A percentile compares a stretch with the other conserved stretches of the same genome.
Conservation (phyloP, 2,888 invertebrate genomes). For the Sicus ferrugineus region DNA sequence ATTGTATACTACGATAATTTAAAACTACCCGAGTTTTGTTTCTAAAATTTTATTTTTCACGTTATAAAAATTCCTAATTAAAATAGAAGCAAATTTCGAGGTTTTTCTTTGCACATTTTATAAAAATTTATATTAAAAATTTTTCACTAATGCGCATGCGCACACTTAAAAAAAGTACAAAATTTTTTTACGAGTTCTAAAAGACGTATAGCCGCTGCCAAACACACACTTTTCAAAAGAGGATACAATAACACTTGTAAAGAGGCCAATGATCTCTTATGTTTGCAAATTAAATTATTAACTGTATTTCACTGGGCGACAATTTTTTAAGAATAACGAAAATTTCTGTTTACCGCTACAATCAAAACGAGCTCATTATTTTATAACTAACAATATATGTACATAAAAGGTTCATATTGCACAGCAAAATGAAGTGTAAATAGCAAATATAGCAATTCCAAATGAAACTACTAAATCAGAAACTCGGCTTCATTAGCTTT, state of each 20-base stretch:
- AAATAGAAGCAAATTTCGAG: no score
- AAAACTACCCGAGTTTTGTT: no score
- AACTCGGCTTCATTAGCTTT: not conserved
- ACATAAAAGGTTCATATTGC: conserved; percentile 13
- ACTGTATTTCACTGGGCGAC: conserved; percentile 21
- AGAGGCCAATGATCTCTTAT: not conserved
- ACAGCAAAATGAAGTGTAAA: conserved; percentile 21
- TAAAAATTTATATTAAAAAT: no score
- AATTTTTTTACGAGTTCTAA: not conserved
- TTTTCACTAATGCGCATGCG: not conserved
- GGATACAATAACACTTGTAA: not conserved
- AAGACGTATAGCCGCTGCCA: not conserved
- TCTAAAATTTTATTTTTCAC: no score
- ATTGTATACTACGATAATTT: no score
- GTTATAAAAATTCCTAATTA: no score
- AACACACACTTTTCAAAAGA: not conserved
- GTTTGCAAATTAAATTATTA: not conserved
- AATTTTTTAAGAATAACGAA: conserved; percentile 17
- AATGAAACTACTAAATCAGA: not conserved
- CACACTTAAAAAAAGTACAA: no score
- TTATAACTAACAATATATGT: conserved; percentile 4
- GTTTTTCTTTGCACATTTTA: no score
- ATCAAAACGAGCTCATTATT: not conserved
- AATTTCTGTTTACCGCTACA: not conserved
- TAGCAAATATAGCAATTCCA: not conserved